phyloP scores from a whole-genome alignment of 2,113 vertebrate species.

The Odontophorus gujanensis region DNA sequence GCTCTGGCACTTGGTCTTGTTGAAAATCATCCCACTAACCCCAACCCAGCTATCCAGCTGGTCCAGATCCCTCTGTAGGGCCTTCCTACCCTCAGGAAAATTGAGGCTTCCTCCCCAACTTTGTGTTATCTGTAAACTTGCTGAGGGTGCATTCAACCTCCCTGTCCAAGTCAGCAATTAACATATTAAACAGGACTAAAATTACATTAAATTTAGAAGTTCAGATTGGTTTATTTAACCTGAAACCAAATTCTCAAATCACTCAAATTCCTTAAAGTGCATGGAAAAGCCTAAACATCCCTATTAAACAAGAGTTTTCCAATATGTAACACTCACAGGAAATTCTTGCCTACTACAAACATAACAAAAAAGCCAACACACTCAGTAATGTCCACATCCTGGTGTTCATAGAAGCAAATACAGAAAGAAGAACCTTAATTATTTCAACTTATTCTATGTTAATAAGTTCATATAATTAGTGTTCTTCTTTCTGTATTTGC shows the following conservation, averaged over 20 bases:
- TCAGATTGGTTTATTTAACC: not conserved
- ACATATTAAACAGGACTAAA: not conserved
- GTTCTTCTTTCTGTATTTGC: not conserved
- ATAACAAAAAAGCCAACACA: not conserved
- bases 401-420: not conserved
- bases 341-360: not conserved
- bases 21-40: too few species aligned
- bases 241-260: not conserved
- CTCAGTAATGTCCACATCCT: too few species aligned
- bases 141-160: too few species aligned
- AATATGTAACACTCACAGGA: not conserved
- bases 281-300: not conserved
- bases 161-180: too few species aligned
- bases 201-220: not conserved
- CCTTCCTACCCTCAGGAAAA: too few species aligned
- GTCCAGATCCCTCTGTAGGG: too few species aligned
- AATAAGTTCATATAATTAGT: not conserved
- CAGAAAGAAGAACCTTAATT: too few species aligned
- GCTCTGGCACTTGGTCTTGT: too few species aligned
- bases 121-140: too few species aligned
- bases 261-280: not conserved
- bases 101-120: too few species aligned
- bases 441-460: too few species aligned
- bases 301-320: not conserved
- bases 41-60: too few species aligned